Percentiles rank a stretch among this genome's conserved stretches.
Evolutionary conservation across 2,113 vertebrate species (phyloP).

Genomic region (Burhinus bistriatus): DNA sequence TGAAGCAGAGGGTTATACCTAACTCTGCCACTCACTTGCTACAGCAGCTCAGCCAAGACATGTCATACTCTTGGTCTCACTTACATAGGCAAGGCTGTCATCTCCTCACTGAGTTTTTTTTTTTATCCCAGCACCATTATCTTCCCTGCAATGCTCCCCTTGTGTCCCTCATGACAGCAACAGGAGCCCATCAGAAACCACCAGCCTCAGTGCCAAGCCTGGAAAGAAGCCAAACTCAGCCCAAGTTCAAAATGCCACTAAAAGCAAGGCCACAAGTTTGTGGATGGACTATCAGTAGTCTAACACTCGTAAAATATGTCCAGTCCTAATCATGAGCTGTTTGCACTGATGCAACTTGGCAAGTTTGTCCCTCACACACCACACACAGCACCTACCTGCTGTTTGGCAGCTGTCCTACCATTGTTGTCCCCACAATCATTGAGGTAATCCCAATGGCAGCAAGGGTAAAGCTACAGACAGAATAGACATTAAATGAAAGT

Average conservation of each 20-base stretch:
- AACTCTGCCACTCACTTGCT: background rate
- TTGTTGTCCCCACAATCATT: constrained; percentile 83
- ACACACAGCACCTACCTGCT: constrained; percentile 75
- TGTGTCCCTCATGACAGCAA: background rate
- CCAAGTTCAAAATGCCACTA: background rate
- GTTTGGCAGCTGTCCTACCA: constrained; percentile 86
- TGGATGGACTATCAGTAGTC: too few relatives aligned
- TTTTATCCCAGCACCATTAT: background rate
- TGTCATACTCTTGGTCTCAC: background rate
- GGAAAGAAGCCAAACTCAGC: background rate
- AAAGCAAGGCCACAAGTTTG: background rate
- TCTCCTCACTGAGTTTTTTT: background rate
- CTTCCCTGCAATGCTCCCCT: background rate
- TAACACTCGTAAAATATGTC: background rate
- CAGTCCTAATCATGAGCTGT: background rate
- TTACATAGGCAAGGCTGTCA: background rate
- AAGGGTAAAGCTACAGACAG: constrained; percentile 79
- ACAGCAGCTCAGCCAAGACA: background rate
- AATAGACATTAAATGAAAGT: background rate
- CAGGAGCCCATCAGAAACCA: background rate
- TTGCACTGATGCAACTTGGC: background rate
- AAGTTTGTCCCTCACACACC: background rate
- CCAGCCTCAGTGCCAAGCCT: background rate
- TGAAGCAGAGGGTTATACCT: background rate
- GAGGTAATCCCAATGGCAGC: constrained; percentile 86